Conservation (phyloP, 1,140 invertebrate species). For the Drosophila trapezifrons region DNA sequence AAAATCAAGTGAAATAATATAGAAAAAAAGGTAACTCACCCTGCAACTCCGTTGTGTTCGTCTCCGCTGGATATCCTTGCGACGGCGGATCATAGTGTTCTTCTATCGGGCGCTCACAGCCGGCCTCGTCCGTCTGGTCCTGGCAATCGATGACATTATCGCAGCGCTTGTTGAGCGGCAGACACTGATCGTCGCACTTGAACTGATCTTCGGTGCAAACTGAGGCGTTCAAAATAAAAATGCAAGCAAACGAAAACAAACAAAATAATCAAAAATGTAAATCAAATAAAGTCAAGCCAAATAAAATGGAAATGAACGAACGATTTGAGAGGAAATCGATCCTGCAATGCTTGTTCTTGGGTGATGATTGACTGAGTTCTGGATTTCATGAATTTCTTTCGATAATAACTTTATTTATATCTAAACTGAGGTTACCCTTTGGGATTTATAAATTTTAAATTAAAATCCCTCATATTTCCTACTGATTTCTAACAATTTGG, state of each 20-base stretch:
- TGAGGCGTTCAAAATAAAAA: slow-evolving; percentile 47
- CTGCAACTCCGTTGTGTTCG: background rate
- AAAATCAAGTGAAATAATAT: slow-evolving; percentile 11
- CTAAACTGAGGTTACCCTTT: too few species aligned
- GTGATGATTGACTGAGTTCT: too few species aligned
- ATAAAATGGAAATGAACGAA: slow-evolving; percentile 24
- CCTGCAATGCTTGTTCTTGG: too few species aligned
- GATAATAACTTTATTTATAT: too few species aligned
- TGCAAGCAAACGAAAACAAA: slow-evolving; percentile 25
- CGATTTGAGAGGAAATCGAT: background rate
- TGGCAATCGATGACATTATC: slow-evolving; percentile 83
- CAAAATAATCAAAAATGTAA: slow-evolving; percentile 23
- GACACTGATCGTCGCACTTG: slow-evolving; percentile 86
- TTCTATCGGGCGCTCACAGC: slow-evolving; percentile 82
- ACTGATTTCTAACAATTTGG: too few species aligned
- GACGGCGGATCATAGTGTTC: too few species aligned
- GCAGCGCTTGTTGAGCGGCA: slow-evolving; percentile 84
- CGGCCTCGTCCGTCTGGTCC: slow-evolving; percentile 86
- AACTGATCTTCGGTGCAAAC: slow-evolving; percentile 87
- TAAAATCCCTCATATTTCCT: too few species aligned
- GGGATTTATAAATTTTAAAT: too few species aligned
- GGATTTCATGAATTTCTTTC: too few species aligned
- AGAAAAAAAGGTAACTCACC: slow-evolving; percentile 18
- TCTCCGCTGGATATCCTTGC: too few species aligned
- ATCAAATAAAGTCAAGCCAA: slow-evolving; percentile 25